Evolutionary conservation across 2,888 invertebrate species (phyloP), one percentile per base, ranked within the genome.

Genomic region (Aleiodes leptofemur): DNA sequence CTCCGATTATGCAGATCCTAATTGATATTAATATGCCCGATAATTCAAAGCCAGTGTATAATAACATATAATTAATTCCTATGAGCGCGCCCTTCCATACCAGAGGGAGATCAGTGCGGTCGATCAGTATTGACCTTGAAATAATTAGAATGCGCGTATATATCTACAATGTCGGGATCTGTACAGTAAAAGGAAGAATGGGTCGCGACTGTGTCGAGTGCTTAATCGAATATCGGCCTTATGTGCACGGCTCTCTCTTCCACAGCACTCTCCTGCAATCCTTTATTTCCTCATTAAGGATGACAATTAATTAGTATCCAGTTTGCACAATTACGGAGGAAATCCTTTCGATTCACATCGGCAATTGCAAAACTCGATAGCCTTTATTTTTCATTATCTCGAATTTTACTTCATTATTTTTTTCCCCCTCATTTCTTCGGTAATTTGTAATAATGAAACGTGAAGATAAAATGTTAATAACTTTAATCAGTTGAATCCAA

Each of bases 241-340:
- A 69, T 64, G 56, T 48, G 56, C 61, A 31, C 61, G 56, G 56
- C 53, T 64, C 72, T 72, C 73, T 71, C 61, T 57, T n/a, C 72
- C 73, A 56, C 69, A n/a, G 29, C 29, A 43, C 53, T 51, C 38
- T 31, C 50, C 69, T 61, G 66, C 55, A 69, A 74, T 77, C 72
- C 75, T 80, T 79, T 76, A 77, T 74, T 78, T 78, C 71, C 79
- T 80, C 79, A 80, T 80, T 79, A 80, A 76, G 74, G 68, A 74
- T 79, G 73, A 79, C 80, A 77, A 79, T 80, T 80, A 80, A 79
- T 80, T 80, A 80, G 75, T 68, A 72, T 51, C 72, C 68, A 74
- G 74, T 76, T 74, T 74, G 74, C 72, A 64, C 74, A 79, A 77
- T 79, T 78, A 77, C 73, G 51, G 69, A 59, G 43, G 53, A 69